Conservation (phyloP, 1,140 invertebrate species). For the Penaeus chinensis region DNA sequence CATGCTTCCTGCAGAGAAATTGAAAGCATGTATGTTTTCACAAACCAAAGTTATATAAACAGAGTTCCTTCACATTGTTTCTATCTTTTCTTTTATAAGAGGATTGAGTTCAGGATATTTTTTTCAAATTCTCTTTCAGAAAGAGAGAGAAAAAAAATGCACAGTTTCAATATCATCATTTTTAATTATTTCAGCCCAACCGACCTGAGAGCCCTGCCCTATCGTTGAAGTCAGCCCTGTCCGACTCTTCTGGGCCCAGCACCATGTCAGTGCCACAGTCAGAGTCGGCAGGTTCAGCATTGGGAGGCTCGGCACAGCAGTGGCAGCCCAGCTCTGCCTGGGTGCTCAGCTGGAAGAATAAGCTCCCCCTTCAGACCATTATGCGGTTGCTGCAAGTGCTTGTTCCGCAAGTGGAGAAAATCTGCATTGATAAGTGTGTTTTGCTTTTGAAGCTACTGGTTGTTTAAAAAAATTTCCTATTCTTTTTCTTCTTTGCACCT, state of each 20-base stretch:
- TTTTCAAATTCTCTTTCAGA: too few species aligned
- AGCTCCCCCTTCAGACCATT: conserved; percentile 97
- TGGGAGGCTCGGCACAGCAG: conserved; percentile 60
- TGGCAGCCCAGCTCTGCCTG: conserved; percentile 93
- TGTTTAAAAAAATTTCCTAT: background rate
- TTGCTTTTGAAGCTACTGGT: background rate
- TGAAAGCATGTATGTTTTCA: too few species aligned
- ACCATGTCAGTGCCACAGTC: conserved; percentile 17
- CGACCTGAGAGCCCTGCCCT: conserved; percentile 37
- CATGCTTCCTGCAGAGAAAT: too few species aligned
- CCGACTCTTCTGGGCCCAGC: conserved; percentile 41
- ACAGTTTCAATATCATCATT: too few species aligned
- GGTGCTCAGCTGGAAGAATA: conserved; percentile 96
- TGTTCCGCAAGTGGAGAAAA: conserved; percentile 99
- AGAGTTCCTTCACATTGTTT: too few species aligned
- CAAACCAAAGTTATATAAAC: too few species aligned
- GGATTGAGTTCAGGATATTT: too few species aligned
- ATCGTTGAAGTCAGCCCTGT: conserved; percentile 31
- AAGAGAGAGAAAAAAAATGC: too few species aligned
- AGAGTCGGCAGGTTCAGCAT: background rate
- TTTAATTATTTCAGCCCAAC: conserved; percentile 3
- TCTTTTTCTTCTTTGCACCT: background rate
- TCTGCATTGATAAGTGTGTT: conserved; percentile 96
- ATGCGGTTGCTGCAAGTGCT: conserved; percentile 98
- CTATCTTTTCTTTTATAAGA: too few species aligned